Evolutionary conservation across 1,140 invertebrate genomes (phyloP), one percentile per base, ranked within the genome.

Genomic region (Drosophila micromelanica): DNA sequence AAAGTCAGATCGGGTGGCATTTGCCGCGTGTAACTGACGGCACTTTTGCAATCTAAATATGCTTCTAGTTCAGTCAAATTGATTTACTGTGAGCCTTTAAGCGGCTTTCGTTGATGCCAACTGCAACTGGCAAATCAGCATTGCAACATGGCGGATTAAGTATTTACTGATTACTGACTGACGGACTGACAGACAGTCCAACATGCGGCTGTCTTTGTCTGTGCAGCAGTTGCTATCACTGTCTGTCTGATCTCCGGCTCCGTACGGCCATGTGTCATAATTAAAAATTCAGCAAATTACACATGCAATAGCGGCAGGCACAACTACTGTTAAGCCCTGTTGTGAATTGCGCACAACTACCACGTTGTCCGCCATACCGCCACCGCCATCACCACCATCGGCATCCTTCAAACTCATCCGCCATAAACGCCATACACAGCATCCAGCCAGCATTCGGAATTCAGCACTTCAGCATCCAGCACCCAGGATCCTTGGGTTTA

Each of bases 241-340:
- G 45, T 32, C 45, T 35, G 45, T 32, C 54, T 37, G 30, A 54
- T 27, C 52, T 56, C 15, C 23, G 54, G 30, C 43, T 45, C 15
- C 15, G 13, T 20, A 20, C 46, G 52, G 73, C 76, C 78, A 70
- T 79, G 77, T 80, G 79, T 74, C 79, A 81, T 78, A 81, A 81
- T 81, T 82, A 81, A 81, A 81, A 81, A 81, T 81, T 81, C 79
- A 82, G 64, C 74, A 82, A 82, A 82, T 81, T 81, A 81, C 75
- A 81, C 60, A 81, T 81, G 78, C 78, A 81, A 81, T 64, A 61
- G 48, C 57, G 68, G 61, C 73, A 73, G 57, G 55, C 52, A 45
- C 42, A 38, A 56, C 67, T 43, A 35, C 42, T 13, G 15, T 32
- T 13, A 17, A 46, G 45, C 43, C 62, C 17, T 45, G 17, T 56